Percentiles rank a stretch among this genome's conserved stretches.
These are phyloP conservation scores for Oxyruncus cristatus DNA, from an alignment of 2,113 vertebrate species.

Conservation along the genomic window DNA sequence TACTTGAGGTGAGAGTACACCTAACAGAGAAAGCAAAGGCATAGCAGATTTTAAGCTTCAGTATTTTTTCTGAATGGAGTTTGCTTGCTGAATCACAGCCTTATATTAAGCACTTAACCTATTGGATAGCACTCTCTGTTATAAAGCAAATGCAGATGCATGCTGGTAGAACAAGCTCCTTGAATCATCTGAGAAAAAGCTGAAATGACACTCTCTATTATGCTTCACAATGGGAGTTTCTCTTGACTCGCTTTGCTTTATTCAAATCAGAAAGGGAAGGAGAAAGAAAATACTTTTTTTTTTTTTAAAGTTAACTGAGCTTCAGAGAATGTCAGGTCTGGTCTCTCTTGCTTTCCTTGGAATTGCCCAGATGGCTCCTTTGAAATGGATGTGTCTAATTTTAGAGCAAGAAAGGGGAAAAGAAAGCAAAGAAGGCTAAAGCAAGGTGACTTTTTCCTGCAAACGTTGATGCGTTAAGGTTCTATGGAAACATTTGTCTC, in stretches of 20 bases:
- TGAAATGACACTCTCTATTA: not conserved
- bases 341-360: constrained; percentile 27
- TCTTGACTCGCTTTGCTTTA: not conserved
- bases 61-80: not conserved
- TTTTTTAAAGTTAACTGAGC: not conserved
- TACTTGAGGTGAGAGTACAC: not conserved
- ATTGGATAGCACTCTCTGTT: not conserved
- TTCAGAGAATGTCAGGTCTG: constrained; percentile 15
- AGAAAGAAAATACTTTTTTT: not conserved
- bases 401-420: constrained; percentile 38
- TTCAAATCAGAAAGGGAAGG: constrained; percentile 21
- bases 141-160: not conserved
- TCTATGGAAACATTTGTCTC: not conserved
- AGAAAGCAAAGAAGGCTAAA: not conserved
- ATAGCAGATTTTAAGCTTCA: not conserved
- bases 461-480: not conserved
- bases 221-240: not conserved
- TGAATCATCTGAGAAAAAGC: not conserved
- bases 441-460: constrained; percentile 16
- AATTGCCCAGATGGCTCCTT: constrained; percentile 53
- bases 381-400: constrained; percentile 61
- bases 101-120: not conserved
- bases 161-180: not conserved
- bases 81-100: not conserved
- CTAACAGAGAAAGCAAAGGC: not conserved